Base-by-base conservation (phyloP, 1,140 invertebrate genomes). In the Hyposmocoma kahamanoa region DNA sequence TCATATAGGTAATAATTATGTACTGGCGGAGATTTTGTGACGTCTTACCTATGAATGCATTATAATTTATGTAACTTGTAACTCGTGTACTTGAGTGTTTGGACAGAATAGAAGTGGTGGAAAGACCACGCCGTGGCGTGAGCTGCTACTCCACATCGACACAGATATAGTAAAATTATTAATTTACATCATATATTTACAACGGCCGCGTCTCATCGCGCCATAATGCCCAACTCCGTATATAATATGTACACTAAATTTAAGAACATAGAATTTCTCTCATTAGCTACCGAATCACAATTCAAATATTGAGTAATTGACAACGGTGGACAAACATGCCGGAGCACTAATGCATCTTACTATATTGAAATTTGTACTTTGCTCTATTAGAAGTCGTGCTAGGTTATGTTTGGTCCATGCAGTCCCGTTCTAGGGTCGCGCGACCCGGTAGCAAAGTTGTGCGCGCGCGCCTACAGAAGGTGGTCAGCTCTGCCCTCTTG, bases 221-320 rank as follows among this genome's bases (percentile, higher is more conserved):
- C 64, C 76, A 68, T 85, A 85, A 85, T 85, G 82, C 82, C 82
- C 82, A 80, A 73, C 76, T 83, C 76, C 72, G 65, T 76, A 85
- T 80, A 78, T 80, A 74, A 78, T 84, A 84, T 84, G 62, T 84
- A 85, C 82, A 85, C 70, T 83, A 79, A 65, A 75, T 80, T 83
- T 75, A 81, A 79, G 78, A 84, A 74, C 78, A 82, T 83, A 81
- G 75, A 72, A 60, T 70, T 79, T 84, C 78, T 84, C 79, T 82
- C 80, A 80, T 82, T 85, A 85, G 80, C 82, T 85, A 85, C 78
- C 82, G 71, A 82, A 85, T 85, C 82, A 85, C 82, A 85, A 82
- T 82, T 84, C 74, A 83, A 74, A 77, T 83, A 77, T 83, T 77
- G 74, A 83, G 77, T 85, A 84, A 85, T 85, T 85, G 80, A 85